These are phyloP conservation scores for Fragariocoptes setiger DNA, from an alignment of 1,140 invertebrate species.

Conservation along the genomic window DNA sequence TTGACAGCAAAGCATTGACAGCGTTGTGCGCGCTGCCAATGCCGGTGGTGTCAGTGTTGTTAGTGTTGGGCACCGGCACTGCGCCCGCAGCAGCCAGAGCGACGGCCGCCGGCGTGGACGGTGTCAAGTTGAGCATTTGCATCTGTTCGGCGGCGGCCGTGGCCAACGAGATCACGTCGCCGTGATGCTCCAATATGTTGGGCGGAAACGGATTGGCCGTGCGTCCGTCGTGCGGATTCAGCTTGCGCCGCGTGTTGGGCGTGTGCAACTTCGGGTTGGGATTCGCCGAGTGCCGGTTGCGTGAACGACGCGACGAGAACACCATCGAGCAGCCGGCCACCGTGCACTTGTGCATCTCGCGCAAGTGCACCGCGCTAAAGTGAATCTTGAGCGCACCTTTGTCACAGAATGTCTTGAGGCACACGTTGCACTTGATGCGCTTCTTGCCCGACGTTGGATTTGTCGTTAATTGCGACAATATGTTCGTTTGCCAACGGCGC, in stretches of 20 bases:
- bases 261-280: conserved; percentile 94
- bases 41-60: no score
- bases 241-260: conserved; percentile 58
- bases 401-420: conserved; percentile 96
- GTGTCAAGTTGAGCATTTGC: not conserved
- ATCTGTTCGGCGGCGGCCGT: not conserved
- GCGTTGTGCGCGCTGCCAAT: no score
- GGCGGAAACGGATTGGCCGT: conserved; percentile 49
- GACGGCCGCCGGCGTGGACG: not conserved
- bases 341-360: conserved; percentile 97
- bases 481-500: conserved; percentile 59
- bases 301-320: conserved; percentile 77
- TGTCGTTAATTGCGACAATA: conserved; percentile 55
- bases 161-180: not conserved
- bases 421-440: conserved; percentile 86
- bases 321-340: conserved; percentile 97
- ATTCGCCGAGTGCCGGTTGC: conserved; percentile 86
- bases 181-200: not conserved
- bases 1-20: no score
- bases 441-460: conserved; percentile 75
- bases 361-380: conserved; percentile 86
- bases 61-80: no score
- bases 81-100: no score
- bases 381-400: conserved; percentile 97
- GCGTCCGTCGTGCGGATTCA: conserved; percentile 63